Conservation (phyloP, 2,797 vertebrate genomes). For the Arnoldichthys spilopterus region DNA sequence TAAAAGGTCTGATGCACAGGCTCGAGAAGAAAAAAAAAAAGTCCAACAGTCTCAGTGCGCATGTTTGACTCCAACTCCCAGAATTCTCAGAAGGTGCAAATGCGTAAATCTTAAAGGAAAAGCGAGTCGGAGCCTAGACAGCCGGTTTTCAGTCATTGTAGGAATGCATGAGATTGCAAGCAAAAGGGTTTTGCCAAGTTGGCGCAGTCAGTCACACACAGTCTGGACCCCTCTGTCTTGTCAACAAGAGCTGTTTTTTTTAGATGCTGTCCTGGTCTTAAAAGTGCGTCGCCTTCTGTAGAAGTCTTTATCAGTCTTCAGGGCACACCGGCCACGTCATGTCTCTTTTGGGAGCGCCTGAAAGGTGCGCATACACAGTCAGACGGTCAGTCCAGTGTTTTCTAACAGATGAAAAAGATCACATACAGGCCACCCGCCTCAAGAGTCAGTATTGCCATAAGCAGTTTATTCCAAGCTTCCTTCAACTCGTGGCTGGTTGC, state of each 20-base stretch:
- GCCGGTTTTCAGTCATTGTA: conserved; percentile 65
- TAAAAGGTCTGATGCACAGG: conserved; percentile 71
- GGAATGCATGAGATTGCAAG: conserved; percentile 76
- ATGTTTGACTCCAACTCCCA: conserved; percentile 79
- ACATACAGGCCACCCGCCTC: conserved; percentile 64
- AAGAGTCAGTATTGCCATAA: conserved; percentile 71
- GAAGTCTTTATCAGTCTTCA: conserved; percentile 67
- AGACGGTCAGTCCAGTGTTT: conserved; percentile 78
- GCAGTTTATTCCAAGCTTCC: conserved; percentile 56
- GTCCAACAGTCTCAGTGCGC: conserved; percentile 79
- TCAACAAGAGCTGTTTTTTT: conserved; percentile 30
- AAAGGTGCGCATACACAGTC: conserved; percentile 58
- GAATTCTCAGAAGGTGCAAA: conserved; percentile 73
- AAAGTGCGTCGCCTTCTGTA: conserved; percentile 64
- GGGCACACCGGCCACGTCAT: conserved; percentile 55
- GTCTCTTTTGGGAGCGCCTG: conserved; percentile 25
- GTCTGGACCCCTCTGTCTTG: conserved; percentile 60
- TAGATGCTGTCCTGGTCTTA: conserved; percentile 17
- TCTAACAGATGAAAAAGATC: conserved; percentile 45
- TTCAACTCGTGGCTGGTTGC: conserved; percentile 33
- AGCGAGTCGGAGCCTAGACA: conserved; percentile 64
- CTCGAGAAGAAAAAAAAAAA: conserved; percentile 55
- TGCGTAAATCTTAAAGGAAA: conserved; percentile 61
- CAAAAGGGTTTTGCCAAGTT: conserved; percentile 63
- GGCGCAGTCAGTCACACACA: conserved; percentile 62